Conservation (phyloP, 2,113 vertebrate genomes). For the Todiramphus saurophagus region DNA sequence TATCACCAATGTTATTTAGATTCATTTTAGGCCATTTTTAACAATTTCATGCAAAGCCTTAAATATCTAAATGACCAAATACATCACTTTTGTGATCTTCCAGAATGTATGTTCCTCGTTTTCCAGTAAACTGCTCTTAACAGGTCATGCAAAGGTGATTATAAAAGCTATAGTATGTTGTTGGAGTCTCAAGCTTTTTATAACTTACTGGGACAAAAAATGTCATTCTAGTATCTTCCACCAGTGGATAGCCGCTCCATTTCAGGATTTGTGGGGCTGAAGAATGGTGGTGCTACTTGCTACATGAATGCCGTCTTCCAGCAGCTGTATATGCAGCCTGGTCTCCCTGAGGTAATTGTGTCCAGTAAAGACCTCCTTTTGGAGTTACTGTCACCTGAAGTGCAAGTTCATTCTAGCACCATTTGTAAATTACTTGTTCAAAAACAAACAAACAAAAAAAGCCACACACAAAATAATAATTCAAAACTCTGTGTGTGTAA, state of each 20-base stretch:
- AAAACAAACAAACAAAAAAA: neutral
- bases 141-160: neutral
- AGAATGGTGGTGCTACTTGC: slow-evolving; percentile 97
- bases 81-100: fast-evolving
- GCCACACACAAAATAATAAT: no score
- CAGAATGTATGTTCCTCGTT: neutral
- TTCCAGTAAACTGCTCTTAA: neutral
- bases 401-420: neutral
- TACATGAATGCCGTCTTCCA: slow-evolving; percentile 99
- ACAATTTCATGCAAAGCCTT: neutral
- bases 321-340: slow-evolving; percentile 98
- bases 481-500: neutral
- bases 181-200: neutral
- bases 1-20: neutral
- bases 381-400: neutral
- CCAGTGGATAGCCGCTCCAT: slow-evolving; percentile 94
- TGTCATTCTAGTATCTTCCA: slow-evolving; percentile 85
- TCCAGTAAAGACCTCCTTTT: neutral
- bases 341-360: slow-evolving; percentile 88
- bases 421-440: neutral
- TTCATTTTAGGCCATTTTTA: neutral
- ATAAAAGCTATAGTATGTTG: neutral
- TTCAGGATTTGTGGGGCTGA: slow-evolving; percentile 95
- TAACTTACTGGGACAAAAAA: neutral
- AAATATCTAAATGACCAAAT: neutral